Evolutionary conservation across 2,113 vertebrate species (phyloP).

Genomic region (Sphaerodactylus townsendi): DNA sequence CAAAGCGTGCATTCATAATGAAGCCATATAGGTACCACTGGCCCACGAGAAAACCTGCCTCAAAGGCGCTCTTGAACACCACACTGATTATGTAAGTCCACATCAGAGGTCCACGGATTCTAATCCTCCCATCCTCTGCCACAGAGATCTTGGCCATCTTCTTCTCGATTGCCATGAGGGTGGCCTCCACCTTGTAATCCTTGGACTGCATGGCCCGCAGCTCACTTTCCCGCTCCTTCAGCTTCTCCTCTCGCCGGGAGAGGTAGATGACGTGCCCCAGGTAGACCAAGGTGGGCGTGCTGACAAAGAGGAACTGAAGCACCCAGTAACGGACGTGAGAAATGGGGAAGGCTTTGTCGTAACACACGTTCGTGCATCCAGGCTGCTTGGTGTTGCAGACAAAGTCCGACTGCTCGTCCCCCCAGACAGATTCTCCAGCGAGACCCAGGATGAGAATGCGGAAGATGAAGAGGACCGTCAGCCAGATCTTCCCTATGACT

Average conservation of each 20-base stretch:
- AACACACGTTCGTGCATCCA: conserved; percentile 90
- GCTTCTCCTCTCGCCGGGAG: conserved; percentile 67
- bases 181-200: conserved; percentile 51
- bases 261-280: conserved; percentile 89
- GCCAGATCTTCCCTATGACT: conserved; percentile 89
- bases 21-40: conserved; percentile 93
- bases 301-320: conserved; percentile 95
- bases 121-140: conserved; percentile 67
- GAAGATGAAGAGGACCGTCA: conserved; percentile 96
- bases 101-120: conserved; percentile 81
- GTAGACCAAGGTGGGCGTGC: conserved; percentile 91
- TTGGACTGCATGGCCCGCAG: conserved; percentile 69
- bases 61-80: conserved; percentile 84
- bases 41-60: conserved; percentile 87
- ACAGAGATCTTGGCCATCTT: conserved; percentile 76
- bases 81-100: conserved; percentile 87
- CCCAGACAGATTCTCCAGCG: conserved; percentile 93
- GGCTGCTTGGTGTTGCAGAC: conserved; percentile 94
- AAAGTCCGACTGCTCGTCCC: conserved; percentile 91
- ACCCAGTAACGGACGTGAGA: conserved; percentile 97
- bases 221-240: conserved; percentile 69
- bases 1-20: conserved; percentile 80
- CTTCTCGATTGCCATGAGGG: conserved; percentile 63
- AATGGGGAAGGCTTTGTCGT: conserved; percentile 94
- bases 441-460: conserved; percentile 91